Base-by-base conservation (phyloP, 2,888 invertebrate species). In the Poecilobothrus nobilitatus region DNA sequence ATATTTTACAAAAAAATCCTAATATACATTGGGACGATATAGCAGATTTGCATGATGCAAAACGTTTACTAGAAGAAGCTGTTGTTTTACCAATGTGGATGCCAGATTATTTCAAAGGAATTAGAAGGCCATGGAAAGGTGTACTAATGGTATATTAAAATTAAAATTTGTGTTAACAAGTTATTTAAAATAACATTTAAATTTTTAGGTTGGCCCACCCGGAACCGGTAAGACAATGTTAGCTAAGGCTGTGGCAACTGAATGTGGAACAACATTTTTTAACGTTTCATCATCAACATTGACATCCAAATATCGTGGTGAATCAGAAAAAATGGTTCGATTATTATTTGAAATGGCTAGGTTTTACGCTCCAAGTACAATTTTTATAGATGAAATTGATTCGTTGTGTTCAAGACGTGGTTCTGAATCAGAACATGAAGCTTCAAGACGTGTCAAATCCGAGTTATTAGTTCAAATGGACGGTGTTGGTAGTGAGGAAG, bases 321-420 rank as follows among this genome's bases (percentile, higher is more conserved):
- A 99, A 84, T 96, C 96, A 0, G 98, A 99, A 83, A 98, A 98
- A 84, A 89, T 99, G 76, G 97, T 99, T 72, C 88, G 97, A 71
- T 83, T 98, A 67, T 85, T 99, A 0, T 99, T 99, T 81, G 97
- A 97, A 86, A 97, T 99, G 96, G 97, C 97, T 2, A 87, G 97
- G 74, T 97, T 95, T 84, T 97, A 97, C 85, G 97, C 98, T 70
- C 98, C 98, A 7, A 95, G 95, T 77, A 98, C 97, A 69, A 97
- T 99, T 76, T 99, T 99, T 82, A 95, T 99, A 71, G 98, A 99
- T 83, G 98, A 99, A 86, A 98, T 99, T 71, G 98, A 99, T 85
- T 96, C 97, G 34, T 83, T 98, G 71, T 97, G 97, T 80, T 96
- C 96, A 21, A 88, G 94, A 72, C 87, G 97, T 80, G 98, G 98